These are phyloP conservation scores for Eledona agricola DNA, from an alignment of 2,888 invertebrate species.

Conservation along the genomic window DNA sequence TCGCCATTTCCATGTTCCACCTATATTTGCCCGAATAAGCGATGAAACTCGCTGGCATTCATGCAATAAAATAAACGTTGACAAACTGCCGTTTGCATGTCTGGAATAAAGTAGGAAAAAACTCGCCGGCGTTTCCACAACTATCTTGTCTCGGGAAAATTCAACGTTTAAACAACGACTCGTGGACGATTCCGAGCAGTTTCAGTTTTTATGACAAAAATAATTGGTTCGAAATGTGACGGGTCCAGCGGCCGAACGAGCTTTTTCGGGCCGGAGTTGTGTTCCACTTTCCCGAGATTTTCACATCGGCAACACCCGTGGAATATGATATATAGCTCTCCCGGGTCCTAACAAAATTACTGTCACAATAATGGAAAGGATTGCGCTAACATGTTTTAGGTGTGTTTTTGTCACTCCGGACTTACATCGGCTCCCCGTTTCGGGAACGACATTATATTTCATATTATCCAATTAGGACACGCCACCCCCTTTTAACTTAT, in stretches of 20 bases:
- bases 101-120: no score
- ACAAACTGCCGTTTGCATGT: no score
- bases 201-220: no score
- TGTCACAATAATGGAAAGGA: slow-evolving; percentile 53
- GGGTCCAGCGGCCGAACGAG: slow-evolving; percentile 11
- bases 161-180: slow-evolving; percentile 1
- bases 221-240: slow-evolving; percentile 19
- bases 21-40: no score
- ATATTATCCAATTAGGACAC: slow-evolving; percentile 26
- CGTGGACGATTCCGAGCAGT: neutral
- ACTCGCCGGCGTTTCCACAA: no score
- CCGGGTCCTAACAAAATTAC: slow-evolving; percentile 50
- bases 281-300: slow-evolving; percentile 25
- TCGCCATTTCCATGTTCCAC: no score
- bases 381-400: slow-evolving; percentile 51
- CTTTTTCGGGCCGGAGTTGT: slow-evolving; percentile 12
- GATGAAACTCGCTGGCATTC: no score
- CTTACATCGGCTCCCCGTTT: slow-evolving; percentile 16
- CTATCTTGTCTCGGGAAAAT: no score
- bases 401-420: slow-evolving; percentile 47
- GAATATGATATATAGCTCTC: slow-evolving; percentile 51
- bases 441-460: slow-evolving; percentile 25
- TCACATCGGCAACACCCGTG: slow-evolving; percentile 39
- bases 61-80: no score
- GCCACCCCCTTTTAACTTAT: slow-evolving; percentile 26